These are phyloP conservation scores for Pelosia muscerda DNA, from an alignment of 2,888 invertebrate genomes.

Conservation along the genomic window DNA sequence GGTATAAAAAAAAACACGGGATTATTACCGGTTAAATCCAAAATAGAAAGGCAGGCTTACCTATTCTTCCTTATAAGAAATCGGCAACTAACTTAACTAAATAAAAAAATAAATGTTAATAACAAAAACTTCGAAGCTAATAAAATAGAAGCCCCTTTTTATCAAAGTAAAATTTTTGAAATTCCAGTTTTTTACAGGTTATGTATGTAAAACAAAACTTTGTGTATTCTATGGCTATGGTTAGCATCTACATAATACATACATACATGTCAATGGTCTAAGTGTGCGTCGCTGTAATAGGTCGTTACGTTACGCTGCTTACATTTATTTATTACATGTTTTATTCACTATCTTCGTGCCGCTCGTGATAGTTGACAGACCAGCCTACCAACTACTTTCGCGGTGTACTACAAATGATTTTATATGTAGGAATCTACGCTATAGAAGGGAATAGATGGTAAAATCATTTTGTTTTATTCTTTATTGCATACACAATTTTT, in stretches of 20 bases:
- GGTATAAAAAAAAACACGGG: too few relatives aligned
- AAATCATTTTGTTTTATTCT: too few relatives aligned
- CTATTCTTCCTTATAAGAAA: too few relatives aligned
- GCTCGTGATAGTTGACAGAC: slow-evolving; percentile 59
- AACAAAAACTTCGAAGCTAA: not conserved
- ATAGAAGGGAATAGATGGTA: not conserved
- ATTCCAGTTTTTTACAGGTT: not conserved
- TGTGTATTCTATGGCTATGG: not conserved
- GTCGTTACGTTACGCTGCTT: slow-evolving; percentile 67
- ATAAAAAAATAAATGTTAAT: not conserved
- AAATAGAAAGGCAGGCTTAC: too few relatives aligned
- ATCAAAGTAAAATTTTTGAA: not conserved
- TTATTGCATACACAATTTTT: too few relatives aligned
- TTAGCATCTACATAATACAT: slow-evolving; percentile 8
- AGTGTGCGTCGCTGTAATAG: slow-evolving; percentile 59
- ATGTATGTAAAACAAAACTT: not conserved
- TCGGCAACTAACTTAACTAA: too few relatives aligned
- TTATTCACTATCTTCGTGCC: slow-evolving; percentile 72
- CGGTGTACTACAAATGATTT: slow-evolving; percentile 30
- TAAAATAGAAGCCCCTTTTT: too few relatives aligned
- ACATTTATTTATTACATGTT: slow-evolving; percentile 83
- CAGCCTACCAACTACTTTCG: slow-evolving; percentile 29
- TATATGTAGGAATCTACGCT: not conserved
- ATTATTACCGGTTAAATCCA: too few relatives aligned
- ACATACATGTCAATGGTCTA: slow-evolving; percentile 23